These are phyloP conservation scores for Ceyx cyanopectus DNA, from an alignment of 2,113 vertebrate genomes.

Conservation along the genomic window DNA sequence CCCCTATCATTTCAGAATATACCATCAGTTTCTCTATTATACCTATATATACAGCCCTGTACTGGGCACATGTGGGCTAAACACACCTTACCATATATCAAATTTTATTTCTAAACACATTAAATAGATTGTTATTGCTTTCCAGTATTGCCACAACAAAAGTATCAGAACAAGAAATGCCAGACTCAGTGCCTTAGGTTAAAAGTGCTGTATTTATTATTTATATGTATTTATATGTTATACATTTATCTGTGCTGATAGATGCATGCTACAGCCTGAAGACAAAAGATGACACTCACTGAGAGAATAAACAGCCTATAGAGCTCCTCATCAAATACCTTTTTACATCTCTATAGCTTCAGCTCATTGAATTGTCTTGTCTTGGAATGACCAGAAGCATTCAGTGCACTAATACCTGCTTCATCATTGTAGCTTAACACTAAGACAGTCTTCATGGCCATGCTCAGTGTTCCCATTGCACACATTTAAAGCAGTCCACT, in stretches of 20 bases:
- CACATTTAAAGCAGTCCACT: neutral
- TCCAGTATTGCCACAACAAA: neutral
- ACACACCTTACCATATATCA: neutral
- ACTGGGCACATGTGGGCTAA: neutral
- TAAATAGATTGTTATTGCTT: neutral
- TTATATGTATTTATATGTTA: neutral
- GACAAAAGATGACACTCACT: neutral
- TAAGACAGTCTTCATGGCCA: neutral
- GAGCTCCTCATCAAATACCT: neutral
- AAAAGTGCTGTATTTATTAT: neutral
- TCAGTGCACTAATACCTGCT: neutral
- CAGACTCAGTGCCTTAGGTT: neutral
- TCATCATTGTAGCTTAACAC: neutral
- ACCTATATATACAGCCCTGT: neutral
- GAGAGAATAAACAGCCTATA: neutral
- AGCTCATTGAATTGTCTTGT: conserved; percentile 12
- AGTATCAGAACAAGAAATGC: neutral
- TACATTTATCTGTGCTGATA: neutral
- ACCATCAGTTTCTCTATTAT: neutral
- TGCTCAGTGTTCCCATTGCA: neutral
- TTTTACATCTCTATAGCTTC: conserved; percentile 12
- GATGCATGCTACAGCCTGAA: neutral
- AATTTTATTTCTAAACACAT: neutral
- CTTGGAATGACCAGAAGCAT: conserved; percentile 8
- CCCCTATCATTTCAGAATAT: neutral